Base-by-base conservation (phyloP, 2,888 invertebrate genomes). In the Acheta domesticus region DNA sequence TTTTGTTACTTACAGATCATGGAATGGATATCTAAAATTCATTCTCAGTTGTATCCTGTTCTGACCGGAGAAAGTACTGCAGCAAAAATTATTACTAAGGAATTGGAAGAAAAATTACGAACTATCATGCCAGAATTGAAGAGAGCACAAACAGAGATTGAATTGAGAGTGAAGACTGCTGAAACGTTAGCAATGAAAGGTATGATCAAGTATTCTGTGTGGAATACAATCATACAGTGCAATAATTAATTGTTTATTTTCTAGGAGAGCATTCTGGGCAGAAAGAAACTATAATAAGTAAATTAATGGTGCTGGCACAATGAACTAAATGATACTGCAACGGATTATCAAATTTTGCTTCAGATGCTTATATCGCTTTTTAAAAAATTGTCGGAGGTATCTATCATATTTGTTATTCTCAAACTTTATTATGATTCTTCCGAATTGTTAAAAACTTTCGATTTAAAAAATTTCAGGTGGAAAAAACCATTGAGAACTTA, bases 11-110 rank as follows among this genome's bases (percentile, higher is more conserved):
- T 86, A 23, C 84, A 92, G 92, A 91, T 91, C 36, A 89, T 92
- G 82, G 90, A 90, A 83, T 91, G 91, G 89, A 91, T 91, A 83
- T 89, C 91, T 5, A 91, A 92, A 86, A 88, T 93, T 84, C 92
- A 93, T 85, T 89, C 90, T 77, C 92, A 93, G 84, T 87, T 94
- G 80, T 94, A 94, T 88, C 94, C 94, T 36, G 90, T 93, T 77
- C 91, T 94, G 82, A 92, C 91, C 77, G 90, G 91, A 20, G 88
- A 89, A 81, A 89, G 92, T 5, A 88, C 89, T 76, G 89, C 90
- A 82, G 90, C 92, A 19, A 87, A 87, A 82, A 89, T 89, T 77
- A 87, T 93, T 82, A 86, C 89, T 62, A 85, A 87, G 49, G 89
- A 90, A 84, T 88, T 93, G 12, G 89, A 90, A 83, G 88, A 88